Evolutionary conservation across 2,888 invertebrate species (phyloP).

Genomic region (Baronia brevicornis): DNA sequence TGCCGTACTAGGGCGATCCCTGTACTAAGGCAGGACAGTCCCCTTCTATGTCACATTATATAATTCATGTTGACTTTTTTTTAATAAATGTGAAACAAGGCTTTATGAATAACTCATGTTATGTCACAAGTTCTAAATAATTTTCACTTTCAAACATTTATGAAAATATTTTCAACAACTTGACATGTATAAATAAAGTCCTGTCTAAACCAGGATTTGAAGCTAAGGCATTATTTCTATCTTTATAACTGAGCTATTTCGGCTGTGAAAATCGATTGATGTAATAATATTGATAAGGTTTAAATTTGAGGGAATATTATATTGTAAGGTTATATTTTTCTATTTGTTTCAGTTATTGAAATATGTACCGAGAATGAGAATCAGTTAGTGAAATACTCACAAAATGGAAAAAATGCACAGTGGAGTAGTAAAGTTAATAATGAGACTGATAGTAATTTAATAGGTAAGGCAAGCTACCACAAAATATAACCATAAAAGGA

Average conservation of each 20-base stretch:
- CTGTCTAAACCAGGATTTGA: conserved; percentile 13
- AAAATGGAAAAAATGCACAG: conserved; percentile 46
- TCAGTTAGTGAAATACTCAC: conserved; percentile 39
- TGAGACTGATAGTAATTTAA: conserved; percentile 49
- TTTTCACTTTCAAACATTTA: no score
- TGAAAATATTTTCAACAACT: no score
- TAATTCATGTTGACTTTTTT: no score
- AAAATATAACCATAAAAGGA: neutral
- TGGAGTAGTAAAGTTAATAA: conserved; percentile 45
- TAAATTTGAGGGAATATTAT: neutral
- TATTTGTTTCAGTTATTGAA: conserved; percentile 58
- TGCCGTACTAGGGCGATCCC: no score
- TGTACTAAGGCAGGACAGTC: no score
- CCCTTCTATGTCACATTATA: no score
- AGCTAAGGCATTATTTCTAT: conserved; percentile 14
- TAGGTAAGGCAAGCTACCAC: conserved; percentile 36
- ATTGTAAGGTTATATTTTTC: neutral
- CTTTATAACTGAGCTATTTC: conserved; percentile 15
- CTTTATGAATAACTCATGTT: no score
- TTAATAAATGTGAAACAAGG: no score
- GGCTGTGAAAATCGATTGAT: neutral
- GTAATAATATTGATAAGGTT: neutral
- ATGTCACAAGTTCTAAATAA: no score
- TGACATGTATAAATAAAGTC: no score
- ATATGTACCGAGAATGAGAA: conserved; percentile 45